Evolutionary conservation across 2,113 vertebrate genomes (phyloP).

Genomic region (Nerophis ophidion): DNA sequence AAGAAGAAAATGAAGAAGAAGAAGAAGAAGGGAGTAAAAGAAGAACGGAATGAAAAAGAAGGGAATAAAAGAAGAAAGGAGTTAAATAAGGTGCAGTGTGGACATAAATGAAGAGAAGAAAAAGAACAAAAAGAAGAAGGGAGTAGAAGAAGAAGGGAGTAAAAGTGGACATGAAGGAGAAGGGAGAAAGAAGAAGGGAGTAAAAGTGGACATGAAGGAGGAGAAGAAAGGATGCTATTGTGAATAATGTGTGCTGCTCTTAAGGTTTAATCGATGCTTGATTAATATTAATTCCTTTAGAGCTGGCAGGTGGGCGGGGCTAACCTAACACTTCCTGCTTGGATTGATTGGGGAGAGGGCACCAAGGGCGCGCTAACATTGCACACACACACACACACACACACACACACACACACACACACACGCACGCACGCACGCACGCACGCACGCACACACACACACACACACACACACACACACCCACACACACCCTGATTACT

Average conservation of each 20-base stretch:
- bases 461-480: slow-evolving; percentile 13
- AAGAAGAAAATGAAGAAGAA: too few species aligned
- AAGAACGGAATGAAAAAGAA: too few species aligned
- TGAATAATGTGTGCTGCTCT: slow-evolving; percentile 65
- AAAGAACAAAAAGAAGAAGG: background rate
- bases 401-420: slow-evolving; percentile 17
- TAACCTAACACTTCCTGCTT: slow-evolving; percentile 61
- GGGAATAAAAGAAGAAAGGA: too few species aligned
- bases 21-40: too few species aligned
- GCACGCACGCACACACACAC: slow-evolving; percentile 11
- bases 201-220: slow-evolving; percentile 11
- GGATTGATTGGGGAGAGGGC: slow-evolving; percentile 65
- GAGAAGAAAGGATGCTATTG: slow-evolving; percentile 33
- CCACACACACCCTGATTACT: slow-evolving; percentile 40
- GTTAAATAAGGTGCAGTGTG: too few species aligned
- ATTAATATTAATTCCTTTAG: slow-evolving; percentile 74
- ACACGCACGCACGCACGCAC: slow-evolving; percentile 34
- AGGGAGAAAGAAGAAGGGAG: slow-evolving; percentile 8
- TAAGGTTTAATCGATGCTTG: slow-evolving; percentile 74
- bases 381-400: slow-evolving; percentile 19
- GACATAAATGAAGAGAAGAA: too few species aligned
- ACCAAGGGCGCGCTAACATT: slow-evolving; percentile 57
- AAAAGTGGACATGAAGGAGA: slow-evolving; percentile 3
- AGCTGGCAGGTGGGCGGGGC: slow-evolving; percentile 56
- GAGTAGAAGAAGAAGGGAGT: background rate